Evolutionary conservation across 2,113 vertebrate species (phyloP), one percentile per base, ranked within the genome.

Genomic region (Cyrtonyx montezumae): DNA sequence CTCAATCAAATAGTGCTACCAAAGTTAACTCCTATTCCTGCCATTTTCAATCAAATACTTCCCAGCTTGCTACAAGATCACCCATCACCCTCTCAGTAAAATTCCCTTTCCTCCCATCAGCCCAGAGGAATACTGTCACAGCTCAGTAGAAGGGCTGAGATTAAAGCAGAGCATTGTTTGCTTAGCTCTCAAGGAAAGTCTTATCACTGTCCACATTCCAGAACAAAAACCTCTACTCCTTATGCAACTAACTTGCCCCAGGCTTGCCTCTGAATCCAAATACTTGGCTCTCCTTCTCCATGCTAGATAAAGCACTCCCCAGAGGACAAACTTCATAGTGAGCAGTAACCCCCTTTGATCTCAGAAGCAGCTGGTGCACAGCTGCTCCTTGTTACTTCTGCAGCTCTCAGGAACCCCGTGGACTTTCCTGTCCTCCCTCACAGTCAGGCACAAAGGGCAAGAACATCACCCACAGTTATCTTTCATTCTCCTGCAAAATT

Each of bases 331-430:
- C 58, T 84, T 78, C 90, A 81, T 20, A n/a, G 77, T 45, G 85
- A 93, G 91, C 77, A 45, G 70, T 88, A 62, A 51, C n/a, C 16
- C 16, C 21, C 80, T 96, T 88, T 92, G 86, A 95, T 90, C 90
- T 84, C 73, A 45, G 62, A 59, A 88, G 83, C 95, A 91, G 93
- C 92, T 94, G 96, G 65, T 56, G 74, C 32, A 86, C 92, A 96
- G 96, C 96, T 95, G 94, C 78, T 92, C 74, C 28, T n/a, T 49
- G 37, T 86, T 56, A 51, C 83, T 86, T 95, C 2, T 66, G 66
- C 53, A 81, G 74, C 65, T 70, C 59, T 66, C 48, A 3, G 42
- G 56, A 86, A 73, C 45, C 34, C 70, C 49, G 51, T 61, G 56
- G 37, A 53, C 87, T 86, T 81, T 88, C 36, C 66, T 48, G 26